Evolutionary conservation across 1,140 invertebrate genomes (phyloP).

Genomic region (Trichonephila inaurata): DNA sequence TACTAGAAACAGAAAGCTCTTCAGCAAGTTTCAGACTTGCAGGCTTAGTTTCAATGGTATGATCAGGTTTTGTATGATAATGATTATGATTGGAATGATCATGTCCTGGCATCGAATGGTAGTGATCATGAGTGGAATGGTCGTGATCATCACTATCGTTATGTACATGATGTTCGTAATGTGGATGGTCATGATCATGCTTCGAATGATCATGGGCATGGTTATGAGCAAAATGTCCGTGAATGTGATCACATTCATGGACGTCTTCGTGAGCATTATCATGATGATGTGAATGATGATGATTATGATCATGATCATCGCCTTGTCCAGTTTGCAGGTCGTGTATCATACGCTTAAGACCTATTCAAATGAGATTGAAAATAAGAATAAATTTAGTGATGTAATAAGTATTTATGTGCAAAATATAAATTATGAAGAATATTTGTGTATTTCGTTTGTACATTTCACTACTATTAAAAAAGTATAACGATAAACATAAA

Average conservation of each 20-base stretch:
- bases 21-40: background rate
- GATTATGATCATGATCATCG: slow-evolving; percentile 75
- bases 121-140: slow-evolving; percentile 56
- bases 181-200: slow-evolving; percentile 62
- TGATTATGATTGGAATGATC: slow-evolving; percentile 74
- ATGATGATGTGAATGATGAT: slow-evolving; percentile 72
- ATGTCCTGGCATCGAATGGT: slow-evolving; percentile 14
- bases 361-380: background rate
- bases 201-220: slow-evolving; percentile 59
- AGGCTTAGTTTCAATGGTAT: slow-evolving; percentile 14
- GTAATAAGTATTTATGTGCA: background rate
- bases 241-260: slow-evolving; percentile 72
- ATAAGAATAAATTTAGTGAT: background rate
- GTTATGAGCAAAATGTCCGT: slow-evolving; percentile 53
- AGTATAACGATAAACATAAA: too few species aligned
- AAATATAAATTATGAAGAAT: too few species aligned
- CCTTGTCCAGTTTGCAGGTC: slow-evolving; percentile 61
- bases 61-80: slow-evolving; percentile 46
- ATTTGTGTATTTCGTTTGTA: too few species aligned
- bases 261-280: slow-evolving; percentile 75
- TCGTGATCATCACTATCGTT: slow-evolving; percentile 66
- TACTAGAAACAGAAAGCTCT: background rate
- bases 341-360: slow-evolving; percentile 69
- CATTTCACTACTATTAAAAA: too few species aligned
- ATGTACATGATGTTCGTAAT: background rate